These are phyloP conservation scores for Carduelis carduelis DNA, from an alignment of 2,797 vertebrate species.

Conservation along the genomic window DNA sequence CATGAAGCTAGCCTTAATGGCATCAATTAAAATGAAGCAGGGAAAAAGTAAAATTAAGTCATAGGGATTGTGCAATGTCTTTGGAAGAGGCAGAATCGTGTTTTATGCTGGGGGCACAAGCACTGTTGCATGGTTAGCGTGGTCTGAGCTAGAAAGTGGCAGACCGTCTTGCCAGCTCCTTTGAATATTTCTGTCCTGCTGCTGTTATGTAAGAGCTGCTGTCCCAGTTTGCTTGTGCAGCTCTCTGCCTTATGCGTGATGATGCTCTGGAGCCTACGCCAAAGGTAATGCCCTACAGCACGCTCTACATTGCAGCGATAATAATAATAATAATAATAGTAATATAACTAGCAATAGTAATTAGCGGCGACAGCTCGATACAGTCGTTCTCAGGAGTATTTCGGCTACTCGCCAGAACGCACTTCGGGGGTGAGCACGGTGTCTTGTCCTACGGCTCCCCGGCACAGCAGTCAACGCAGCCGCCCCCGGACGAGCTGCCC, in stretches of 20 bases:
- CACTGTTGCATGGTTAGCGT: neutral
- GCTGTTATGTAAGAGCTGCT: constrained; percentile 31
- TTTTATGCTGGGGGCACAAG: neutral
- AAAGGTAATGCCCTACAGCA: neutral
- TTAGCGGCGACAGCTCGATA: neutral
- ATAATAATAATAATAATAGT: neutral
- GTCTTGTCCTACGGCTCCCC: too few species aligned
- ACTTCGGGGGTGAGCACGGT: neutral
- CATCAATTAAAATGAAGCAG: neutral
- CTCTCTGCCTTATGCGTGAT: neutral
- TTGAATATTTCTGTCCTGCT: neutral
- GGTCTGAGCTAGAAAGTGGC: neutral
- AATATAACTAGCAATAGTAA: neutral
- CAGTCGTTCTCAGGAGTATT: neutral
- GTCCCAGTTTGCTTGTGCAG: constrained; percentile 44
- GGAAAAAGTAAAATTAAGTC: neutral
- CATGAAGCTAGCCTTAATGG: neutral
- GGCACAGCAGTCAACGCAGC: neutral
- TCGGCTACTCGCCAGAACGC: neutral
- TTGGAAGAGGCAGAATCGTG: neutral
- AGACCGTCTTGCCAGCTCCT: neutral
- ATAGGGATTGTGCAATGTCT: neutral
- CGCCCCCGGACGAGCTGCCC: neutral
- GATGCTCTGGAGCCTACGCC: neutral
- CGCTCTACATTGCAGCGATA: neutral